Evolutionary conservation across 2,797 vertebrate species (phyloP).

Genomic region (Tarsius wallacei): DNA sequence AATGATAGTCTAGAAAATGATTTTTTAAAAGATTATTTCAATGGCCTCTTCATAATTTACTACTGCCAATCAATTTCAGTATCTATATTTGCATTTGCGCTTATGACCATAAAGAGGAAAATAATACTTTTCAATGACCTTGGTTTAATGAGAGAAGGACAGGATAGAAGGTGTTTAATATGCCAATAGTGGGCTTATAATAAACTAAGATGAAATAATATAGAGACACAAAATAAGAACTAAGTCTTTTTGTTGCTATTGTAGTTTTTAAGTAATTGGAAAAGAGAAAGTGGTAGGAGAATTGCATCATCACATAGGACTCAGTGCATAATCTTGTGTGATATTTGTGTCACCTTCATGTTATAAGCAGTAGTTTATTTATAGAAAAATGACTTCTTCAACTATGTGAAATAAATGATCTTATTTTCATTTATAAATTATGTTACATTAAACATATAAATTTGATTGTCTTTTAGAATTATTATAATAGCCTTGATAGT

Average conservation of each 20-base stretch:
- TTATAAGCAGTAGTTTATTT: not conserved
- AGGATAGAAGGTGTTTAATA: not conserved
- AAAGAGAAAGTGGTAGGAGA: not conserved
- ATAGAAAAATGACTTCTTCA: not conserved
- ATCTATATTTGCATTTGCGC: not conserved
- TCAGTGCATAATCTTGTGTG: not conserved
- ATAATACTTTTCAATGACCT: not conserved
- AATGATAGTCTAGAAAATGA: not conserved
- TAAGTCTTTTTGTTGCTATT: not conserved
- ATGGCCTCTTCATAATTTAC: not conserved
- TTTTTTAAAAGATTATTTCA: not conserved
- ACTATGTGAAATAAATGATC: not conserved
- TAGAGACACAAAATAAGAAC: not conserved
- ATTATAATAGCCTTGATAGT: not conserved
- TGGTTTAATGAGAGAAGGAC: not conserved
- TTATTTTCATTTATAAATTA: slow-evolving; percentile 25
- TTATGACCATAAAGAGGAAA: not conserved
- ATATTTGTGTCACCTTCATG: not conserved
- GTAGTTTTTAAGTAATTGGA: slow-evolving; percentile 1
- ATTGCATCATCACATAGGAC: not conserved
- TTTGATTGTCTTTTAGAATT: not conserved
- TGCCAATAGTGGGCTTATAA: not conserved
- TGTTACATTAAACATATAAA: not conserved
- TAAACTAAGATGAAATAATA: not conserved
- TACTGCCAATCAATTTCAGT: not conserved